phyloP scores from a whole-genome alignment of 2,113 vertebrate species.

The Oreochromis spilurus region DNA sequence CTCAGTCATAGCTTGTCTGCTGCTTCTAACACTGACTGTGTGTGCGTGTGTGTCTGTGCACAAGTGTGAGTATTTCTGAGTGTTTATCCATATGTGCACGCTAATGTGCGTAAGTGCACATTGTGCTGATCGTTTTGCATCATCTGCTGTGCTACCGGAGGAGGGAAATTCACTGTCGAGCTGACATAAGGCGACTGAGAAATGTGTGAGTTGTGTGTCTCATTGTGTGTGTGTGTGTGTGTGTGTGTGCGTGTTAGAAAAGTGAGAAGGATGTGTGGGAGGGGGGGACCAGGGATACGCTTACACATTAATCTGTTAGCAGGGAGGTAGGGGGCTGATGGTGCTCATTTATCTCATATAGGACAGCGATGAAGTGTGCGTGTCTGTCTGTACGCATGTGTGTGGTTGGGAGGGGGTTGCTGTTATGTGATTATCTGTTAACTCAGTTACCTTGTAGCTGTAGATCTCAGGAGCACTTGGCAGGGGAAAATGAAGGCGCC shows the following conservation, averaged over 20 bases:
- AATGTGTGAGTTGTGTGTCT: neutral
- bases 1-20: neutral
- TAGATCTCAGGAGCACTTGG: constrained; percentile 8
- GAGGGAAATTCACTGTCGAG: neutral
- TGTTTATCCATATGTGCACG: neutral
- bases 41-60: neutral
- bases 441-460: constrained; percentile 25
- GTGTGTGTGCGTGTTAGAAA: neutral
- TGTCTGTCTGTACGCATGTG: neutral
- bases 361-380: neutral
- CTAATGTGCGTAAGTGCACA: constrained; percentile 3
- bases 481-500: neutral
- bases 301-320: constrained; percentile 48
- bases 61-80: neutral
- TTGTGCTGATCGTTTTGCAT: neutral
- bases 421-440: constrained; percentile 44
- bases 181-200: constrained; percentile 23
- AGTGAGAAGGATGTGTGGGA: constrained; percentile 38
- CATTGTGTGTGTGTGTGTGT: neutral
- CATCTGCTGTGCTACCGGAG: constrained; percentile 38
- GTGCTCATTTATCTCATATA: constrained; percentile 41
- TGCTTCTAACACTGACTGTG: neutral
- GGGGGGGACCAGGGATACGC: constrained; percentile 12
- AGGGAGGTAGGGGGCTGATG: constrained; percentile 43
- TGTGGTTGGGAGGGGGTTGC: neutral